Evolutionary conservation across 2,888 invertebrate genomes (phyloP).

Genomic region (Artemia sinica): DNA sequence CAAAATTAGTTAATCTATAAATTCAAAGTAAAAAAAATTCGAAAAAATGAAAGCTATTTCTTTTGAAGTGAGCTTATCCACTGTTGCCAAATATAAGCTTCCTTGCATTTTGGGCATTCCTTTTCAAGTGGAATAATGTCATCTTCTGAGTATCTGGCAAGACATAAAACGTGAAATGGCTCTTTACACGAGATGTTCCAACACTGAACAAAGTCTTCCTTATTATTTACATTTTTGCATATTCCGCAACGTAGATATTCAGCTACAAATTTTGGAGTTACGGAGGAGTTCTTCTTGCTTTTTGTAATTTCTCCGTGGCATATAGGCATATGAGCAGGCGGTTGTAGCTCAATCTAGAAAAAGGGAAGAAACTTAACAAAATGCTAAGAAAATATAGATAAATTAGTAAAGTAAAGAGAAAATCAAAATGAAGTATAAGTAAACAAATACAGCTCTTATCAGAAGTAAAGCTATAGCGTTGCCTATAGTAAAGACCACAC

Average conservation of each 20-base stretch:
- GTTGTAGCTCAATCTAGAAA: neutral
- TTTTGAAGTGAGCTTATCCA: constrained; percentile 1
- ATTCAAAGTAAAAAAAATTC: too few relatives aligned
- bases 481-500: too few relatives aligned
- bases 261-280: neutral
- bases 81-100: neutral
- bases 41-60: too few relatives aligned
- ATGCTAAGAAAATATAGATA: too few relatives aligned
- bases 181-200: neutral
- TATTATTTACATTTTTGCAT: neutral
- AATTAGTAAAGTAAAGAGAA: too few relatives aligned
- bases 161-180: neutral
- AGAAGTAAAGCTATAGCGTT: too few relatives aligned
- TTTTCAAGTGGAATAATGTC: neutral
- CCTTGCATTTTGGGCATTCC: neutral
- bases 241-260: neutral
- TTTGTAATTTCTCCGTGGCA: neutral
- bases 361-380: neutral
- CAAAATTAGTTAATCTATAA: too few relatives aligned
- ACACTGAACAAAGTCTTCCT: neutral
- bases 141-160: constrained; percentile 4
- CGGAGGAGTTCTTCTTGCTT: neutral
- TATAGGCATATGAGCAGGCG: constrained; percentile 2
- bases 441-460: too few relatives aligned
- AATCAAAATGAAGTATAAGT: too few relatives aligned